Evolutionary conservation across 2,113 vertebrate genomes (phyloP).

Genomic region (Lagopus muta): DNA sequence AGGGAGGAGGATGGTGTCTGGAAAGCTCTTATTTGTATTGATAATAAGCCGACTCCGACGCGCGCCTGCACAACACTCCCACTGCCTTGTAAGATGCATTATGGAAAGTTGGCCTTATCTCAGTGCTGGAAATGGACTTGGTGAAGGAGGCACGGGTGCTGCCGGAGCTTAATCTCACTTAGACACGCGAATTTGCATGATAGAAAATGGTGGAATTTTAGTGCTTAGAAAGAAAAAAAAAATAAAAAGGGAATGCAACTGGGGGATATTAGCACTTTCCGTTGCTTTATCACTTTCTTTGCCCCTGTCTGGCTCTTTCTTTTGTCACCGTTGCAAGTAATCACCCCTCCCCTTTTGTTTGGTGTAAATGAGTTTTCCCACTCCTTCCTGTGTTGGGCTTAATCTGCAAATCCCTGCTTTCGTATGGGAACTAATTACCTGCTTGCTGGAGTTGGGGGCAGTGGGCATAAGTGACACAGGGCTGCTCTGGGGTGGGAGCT

Average conservation of each 20-base stretch:
- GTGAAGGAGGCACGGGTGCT: slow-evolving; percentile 13
- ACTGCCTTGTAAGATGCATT: slow-evolving; percentile 25
- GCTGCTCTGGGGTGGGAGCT: neutral
- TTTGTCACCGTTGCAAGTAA: slow-evolving; percentile 73
- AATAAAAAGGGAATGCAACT: neutral
- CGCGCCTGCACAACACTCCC: neutral
- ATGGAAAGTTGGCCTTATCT: slow-evolving; percentile 45
- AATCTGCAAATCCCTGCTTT: slow-evolving; percentile 82
- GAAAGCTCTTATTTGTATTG: slow-evolving; percentile 37
- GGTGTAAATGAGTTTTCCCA: slow-evolving; percentile 79
- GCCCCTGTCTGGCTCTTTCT: slow-evolving; percentile 55
- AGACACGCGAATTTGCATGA: slow-evolving; percentile 64
- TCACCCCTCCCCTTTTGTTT: slow-evolving; percentile 78
- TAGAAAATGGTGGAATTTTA: slow-evolving; percentile 57
- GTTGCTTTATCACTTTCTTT: slow-evolving; percentile 64
- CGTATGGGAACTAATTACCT: slow-evolving; percentile 82
- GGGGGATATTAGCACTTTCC: slow-evolving; percentile 56
- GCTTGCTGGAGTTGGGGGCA: slow-evolving; percentile 41
- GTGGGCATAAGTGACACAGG: neutral
- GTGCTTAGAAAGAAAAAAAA: neutral
- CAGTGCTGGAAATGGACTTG: slow-evolving; percentile 36
- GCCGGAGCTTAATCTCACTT: slow-evolving; percentile 64
- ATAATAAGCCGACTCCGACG: slow-evolving; percentile 15
- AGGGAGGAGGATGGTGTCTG: neutral
- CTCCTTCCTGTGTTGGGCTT: slow-evolving; percentile 62